Conservation (phyloP, 2,888 invertebrate genomes). For the Drosophila austrosaltans region DNA sequence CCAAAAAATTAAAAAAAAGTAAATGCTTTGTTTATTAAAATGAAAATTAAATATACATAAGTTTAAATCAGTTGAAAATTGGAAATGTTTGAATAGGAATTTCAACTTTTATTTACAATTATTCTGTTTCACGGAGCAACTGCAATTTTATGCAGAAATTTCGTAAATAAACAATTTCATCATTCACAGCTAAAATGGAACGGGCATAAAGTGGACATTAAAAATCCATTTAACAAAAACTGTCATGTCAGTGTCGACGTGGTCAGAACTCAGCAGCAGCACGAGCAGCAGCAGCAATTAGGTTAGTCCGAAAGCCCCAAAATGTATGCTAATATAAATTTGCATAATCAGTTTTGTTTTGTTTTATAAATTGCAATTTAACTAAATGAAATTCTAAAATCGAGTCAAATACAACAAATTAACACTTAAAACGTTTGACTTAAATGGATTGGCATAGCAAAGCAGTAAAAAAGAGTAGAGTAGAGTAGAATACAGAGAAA, state of each 20-base stretch:
- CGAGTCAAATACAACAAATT: constrained; percentile 53
- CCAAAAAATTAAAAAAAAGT: too few species aligned
- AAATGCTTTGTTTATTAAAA: too few species aligned
- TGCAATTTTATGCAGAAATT: neutral
- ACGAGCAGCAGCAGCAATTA: constrained; percentile 6
- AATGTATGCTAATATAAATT: constrained; percentile 43
- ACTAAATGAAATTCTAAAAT: constrained; percentile 10
- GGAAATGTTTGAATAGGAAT: too few species aligned
- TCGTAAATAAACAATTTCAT: neutral
- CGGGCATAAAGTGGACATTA: neutral
- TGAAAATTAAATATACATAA: too few species aligned
- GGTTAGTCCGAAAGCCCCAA: neutral
- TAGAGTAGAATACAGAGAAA: neutral
- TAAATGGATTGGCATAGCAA: constrained; percentile 47
- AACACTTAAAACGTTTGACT: constrained; percentile 59
- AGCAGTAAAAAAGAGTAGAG: neutral
- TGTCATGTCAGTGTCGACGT: neutral
- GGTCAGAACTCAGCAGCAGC: neutral
- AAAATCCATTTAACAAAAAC: constrained; percentile 5
- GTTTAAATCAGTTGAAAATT: too few species aligned
- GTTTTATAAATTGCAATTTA: constrained; percentile 17
- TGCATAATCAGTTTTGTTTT: constrained; percentile 65
- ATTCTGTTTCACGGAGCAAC: neutral
- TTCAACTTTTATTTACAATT: too few species aligned
- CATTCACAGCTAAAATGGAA: neutral